Conservation (phyloP, 2,797 vertebrate genomes). For the Amblyraja radiata region DNA sequence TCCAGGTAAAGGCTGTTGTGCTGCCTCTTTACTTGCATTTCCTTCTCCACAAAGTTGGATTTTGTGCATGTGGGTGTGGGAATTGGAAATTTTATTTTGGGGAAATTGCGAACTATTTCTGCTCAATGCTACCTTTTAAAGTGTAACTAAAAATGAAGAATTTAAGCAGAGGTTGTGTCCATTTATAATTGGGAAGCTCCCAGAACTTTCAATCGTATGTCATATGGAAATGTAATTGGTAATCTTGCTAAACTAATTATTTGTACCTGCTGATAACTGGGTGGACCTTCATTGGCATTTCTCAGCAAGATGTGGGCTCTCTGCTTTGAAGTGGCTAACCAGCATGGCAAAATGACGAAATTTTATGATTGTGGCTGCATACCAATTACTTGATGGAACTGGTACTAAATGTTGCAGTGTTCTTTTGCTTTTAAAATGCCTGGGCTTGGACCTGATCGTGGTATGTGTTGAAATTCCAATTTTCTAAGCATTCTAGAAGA, state of each 20-base stretch:
- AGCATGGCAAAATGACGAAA: no score
- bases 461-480: not conserved
- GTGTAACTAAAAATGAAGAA: not conserved
- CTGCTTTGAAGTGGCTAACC: not conserved
- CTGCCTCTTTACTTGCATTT: not conserved
- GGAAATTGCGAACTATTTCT: not conserved
- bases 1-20: constrained; percentile 70
- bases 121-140: not conserved
- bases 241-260: not conserved
- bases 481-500: not conserved
- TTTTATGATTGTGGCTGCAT: not conserved
- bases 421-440: not conserved
- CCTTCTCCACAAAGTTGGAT: not conserved
- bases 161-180: not conserved
- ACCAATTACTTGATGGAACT: not conserved
- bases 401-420: not conserved
- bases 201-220: not conserved
- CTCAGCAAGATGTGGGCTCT: not conserved
- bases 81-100: not conserved
- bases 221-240: not conserved
- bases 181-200: not conserved
- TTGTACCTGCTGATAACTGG: not conserved
- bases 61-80: not conserved
- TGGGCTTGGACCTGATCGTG: no score
- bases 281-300: not conserved